Evolutionary conservation across 2,888 invertebrate genomes (phyloP).

Genomic region (Erebia ligea): DNA sequence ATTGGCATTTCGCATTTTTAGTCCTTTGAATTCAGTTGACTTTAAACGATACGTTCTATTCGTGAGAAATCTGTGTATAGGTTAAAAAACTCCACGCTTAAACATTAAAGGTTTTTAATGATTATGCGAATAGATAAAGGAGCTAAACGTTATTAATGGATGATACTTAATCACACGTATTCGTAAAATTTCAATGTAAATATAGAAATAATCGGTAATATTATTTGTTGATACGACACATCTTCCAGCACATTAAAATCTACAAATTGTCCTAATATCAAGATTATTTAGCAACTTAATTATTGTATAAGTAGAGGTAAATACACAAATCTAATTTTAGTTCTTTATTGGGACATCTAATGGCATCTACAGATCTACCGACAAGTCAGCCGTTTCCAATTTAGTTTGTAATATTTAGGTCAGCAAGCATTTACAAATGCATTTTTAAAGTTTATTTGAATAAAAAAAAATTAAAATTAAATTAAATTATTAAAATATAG

Average conservation of each 20-base stretch:
- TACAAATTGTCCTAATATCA: slow-evolving; percentile 20
- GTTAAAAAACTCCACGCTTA: no score
- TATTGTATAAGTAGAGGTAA: slow-evolving; percentile 33
- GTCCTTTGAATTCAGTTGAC: no score
- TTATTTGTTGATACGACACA: not conserved
- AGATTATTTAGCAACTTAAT: slow-evolving; percentile 19
- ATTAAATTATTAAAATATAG: no score
- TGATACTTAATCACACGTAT: not conserved
- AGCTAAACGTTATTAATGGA: not conserved
- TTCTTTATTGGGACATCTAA: slow-evolving; percentile 25
- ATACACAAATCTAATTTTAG: slow-evolving; percentile 25
- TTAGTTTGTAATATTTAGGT: not conserved
- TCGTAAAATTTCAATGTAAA: slow-evolving; percentile 5
- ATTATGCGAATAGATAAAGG: no score
- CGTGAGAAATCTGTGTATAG: no score
- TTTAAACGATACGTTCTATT: no score
- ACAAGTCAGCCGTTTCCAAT: not conserved
- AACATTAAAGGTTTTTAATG: no score
- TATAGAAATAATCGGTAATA: not conserved
- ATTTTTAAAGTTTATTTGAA: no score
- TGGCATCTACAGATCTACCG: not conserved
- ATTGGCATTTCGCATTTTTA: no score
- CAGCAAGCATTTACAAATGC: no score
- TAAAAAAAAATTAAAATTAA: no score
- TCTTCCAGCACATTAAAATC: slow-evolving; percentile 13